Base-by-base conservation (phyloP, 1,140 invertebrate species). In the Lasioglossum baleicum region DNA sequence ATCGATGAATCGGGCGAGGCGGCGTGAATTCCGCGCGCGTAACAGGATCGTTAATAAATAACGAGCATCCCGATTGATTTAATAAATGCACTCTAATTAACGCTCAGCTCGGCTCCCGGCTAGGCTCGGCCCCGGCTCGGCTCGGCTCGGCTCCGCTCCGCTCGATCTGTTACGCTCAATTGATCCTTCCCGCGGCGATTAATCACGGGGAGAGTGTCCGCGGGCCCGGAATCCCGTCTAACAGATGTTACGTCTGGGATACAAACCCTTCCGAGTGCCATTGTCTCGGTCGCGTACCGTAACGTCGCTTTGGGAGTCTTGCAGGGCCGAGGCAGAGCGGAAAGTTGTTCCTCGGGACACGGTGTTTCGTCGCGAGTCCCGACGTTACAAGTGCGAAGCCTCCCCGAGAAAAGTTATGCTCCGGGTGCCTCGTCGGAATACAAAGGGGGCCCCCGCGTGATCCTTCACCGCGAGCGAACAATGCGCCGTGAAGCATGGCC, bases 321-420 rank as follows among this genome's bases (percentile, higher is more conserved):
- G 74, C 35, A 40, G 35, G 66, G 66, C 76, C 75, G 75, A 48
- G 13, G 44, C 44, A 13, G 35, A 35, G 51, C 83, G 76, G 80
- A 85, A 85, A 82, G 83, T 85, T 85, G 53, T 51, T 13, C 61
- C 58, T 7, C 80, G 75, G 61, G 76, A 79, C 76, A 84, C 83
- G 83, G 73, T 81, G 84, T 82, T 84, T 85, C 83, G 84, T 85
- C 75, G 83, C 80, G 80, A 60, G 48, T 2, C 68, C 70, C 83
- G 83, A 84, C 83, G 83, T 84, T 84, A 85, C 83, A 80, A 79
- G 78, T 80, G 83, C 84, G 81, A 85, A 85, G 83, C 82, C 83
- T 81, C 73, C 56, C 67, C 83, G 80, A 84, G 84, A 85, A 85
- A 85, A 85, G 83, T 85, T 85, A 82, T 82, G 75, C 77, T 85